Evolutionary conservation across 1,140 invertebrate species (phyloP), one percentile per base, ranked within the genome.

Genomic region (Euborellia annulipes): DNA sequence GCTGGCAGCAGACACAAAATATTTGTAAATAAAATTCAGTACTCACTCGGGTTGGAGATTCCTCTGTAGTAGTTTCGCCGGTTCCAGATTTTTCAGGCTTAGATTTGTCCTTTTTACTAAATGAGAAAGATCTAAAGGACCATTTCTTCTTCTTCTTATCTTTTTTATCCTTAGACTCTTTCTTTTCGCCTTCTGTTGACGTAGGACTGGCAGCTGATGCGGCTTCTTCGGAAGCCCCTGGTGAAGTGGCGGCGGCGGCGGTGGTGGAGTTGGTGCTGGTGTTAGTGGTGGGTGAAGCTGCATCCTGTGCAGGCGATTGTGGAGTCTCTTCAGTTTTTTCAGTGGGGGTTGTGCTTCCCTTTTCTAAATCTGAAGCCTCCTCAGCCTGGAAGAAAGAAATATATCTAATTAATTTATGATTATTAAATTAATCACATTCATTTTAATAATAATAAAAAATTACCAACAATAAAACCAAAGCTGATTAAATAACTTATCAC

Each of bases 101-200:
- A 50, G 72, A 78, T 67, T 85, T 86, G 56, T 86, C 83, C 61
- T 85, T 85, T 62, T 78, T 81, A 57, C 78, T 78, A 62, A 86
- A 86, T 55, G 80, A 84, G 64, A 86, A 81, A 55, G 75, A 82
- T 57, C 82, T 75, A 66, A 85, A 80, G 51, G 82, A 85, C 82
- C 82, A 85, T 67, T 85, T 85, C 71, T 84, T 85, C 70, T 84
- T 86, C 60, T 85, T 82, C 64, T 85, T 84, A 54, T 47, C 39
- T 23, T 76, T 75, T 55, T 71, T 69, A 62, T 81, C 81, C 61
- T 79, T 80, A 57, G 64, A 71, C 20, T 79, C 76, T 52, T 79
- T 73, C 14, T 74, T 68, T 34, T 76, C 72, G 41, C 36, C 37
- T 13, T 73, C 71, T 8, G 69, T 62, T n/a, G 67, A 66, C 20